Evolutionary conservation across 2,797 vertebrate species (phyloP).

Genomic region (Eulemur rubriventer): DNA sequence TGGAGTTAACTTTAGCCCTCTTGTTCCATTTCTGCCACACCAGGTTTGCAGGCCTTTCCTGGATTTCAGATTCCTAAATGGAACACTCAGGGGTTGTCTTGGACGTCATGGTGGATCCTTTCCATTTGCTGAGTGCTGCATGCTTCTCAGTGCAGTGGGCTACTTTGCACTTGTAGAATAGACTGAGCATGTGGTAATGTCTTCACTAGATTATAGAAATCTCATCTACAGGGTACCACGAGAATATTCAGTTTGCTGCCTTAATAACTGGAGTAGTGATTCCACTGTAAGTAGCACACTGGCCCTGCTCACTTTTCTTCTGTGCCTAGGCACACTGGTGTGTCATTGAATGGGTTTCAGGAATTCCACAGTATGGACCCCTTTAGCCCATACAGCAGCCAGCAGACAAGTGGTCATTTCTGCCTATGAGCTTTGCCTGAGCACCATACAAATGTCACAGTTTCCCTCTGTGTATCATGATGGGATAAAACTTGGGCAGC

Average conservation of each 20-base stretch:
- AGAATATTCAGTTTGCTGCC: neutral
- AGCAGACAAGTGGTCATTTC: neutral
- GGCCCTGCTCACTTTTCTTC: neutral
- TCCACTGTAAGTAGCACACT: neutral
- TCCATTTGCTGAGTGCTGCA: neutral
- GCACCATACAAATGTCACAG: neutral
- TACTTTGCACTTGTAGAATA: neutral
- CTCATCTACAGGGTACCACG: neutral
- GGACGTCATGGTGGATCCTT: neutral
- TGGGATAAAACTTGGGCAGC: neutral
- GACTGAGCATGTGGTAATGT: neutral
- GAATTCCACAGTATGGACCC: neutral
- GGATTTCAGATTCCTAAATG: neutral
- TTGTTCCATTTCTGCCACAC: neutral
- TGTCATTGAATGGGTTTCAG: neutral
- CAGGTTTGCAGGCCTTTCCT: neutral
- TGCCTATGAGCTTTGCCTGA: neutral
- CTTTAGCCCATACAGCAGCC: neutral
- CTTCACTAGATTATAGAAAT: constrained; percentile 5
- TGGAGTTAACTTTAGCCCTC: neutral
- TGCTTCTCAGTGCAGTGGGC: neutral
- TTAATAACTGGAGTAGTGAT: neutral
- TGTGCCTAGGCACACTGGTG: no score
- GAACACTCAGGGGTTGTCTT: neutral
- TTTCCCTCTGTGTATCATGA: neutral